Evolutionary conservation across 2,888 invertebrate genomes (phyloP).

Genomic region (Rhingia rostrata): DNA sequence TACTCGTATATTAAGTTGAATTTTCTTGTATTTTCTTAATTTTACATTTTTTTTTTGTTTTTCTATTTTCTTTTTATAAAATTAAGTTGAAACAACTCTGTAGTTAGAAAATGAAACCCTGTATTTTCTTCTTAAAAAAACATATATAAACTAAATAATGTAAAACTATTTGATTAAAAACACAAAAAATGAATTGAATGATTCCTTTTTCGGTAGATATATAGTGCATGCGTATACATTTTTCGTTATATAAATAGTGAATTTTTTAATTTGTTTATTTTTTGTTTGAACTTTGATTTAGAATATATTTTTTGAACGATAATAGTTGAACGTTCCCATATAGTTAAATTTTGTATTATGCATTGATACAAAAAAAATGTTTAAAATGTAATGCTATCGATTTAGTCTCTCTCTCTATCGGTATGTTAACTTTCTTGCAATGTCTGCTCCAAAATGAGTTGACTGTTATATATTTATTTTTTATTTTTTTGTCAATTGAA

Average conservation of each 20-base stretch:
- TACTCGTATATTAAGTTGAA: conserved; percentile 67
- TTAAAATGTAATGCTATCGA: background rate
- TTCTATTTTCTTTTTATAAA: conserved; percentile 51
- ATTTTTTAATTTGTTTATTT: conserved; percentile 18
- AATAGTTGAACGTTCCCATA: conserved; percentile 12
- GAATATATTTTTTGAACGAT: conserved; percentile 20
- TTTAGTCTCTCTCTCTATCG: too few species aligned
- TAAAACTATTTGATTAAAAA: conserved; percentile 56
- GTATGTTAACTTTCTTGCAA: too few species aligned
- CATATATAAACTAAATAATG: conserved; percentile 31
- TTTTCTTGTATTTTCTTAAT: conserved; percentile 63
- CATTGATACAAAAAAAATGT: background rate
- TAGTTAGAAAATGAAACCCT: conserved; percentile 70
- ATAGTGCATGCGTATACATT: conserved; percentile 75
- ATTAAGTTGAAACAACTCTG: conserved; percentile 62
- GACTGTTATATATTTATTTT: background rate
- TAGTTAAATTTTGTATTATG: too few species aligned
- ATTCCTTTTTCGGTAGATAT: conserved; percentile 66
- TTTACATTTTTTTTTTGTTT: conserved; percentile 43
- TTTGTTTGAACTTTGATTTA: conserved; percentile 18
- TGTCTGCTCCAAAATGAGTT: too few species aligned
- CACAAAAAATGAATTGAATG: conserved; percentile 57
- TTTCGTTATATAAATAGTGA: background rate
- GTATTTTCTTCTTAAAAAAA: conserved; percentile 61
- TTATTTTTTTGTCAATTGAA: too few species aligned